phyloP scores from a whole-genome alignment of 2,797 vertebrate species.

The Acanthurus lineatus region DNA sequence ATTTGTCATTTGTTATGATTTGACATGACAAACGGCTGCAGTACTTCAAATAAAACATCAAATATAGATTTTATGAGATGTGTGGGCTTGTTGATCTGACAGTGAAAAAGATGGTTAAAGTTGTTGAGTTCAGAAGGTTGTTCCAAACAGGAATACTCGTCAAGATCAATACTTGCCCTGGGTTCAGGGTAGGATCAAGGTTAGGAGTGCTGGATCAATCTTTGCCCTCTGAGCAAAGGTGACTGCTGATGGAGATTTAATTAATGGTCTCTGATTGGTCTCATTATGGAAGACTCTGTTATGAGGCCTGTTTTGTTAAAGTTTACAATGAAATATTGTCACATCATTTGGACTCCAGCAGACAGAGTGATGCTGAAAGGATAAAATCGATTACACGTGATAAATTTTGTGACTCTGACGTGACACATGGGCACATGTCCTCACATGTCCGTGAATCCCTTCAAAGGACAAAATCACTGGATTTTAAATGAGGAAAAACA shows the following conservation, averaged over 20 bases:
- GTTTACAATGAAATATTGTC: slow-evolving; percentile 5
- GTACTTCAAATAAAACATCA: slow-evolving; percentile 20
- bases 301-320: neutral
- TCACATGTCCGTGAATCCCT: neutral
- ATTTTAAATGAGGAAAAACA: neutral
- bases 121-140: slow-evolving; percentile 49
- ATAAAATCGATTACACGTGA: slow-evolving; percentile 45
- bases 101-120: slow-evolving; percentile 28
- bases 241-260: slow-evolving; percentile 35
- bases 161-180: slow-evolving; percentile 59
- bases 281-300: neutral
- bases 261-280: slow-evolving; percentile 27
- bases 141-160: slow-evolving; percentile 40
- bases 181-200: slow-evolving; percentile 45
- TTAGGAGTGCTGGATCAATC: slow-evolving; percentile 42
- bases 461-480: neutral
- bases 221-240: slow-evolving; percentile 22
- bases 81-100: slow-evolving; percentile 16
- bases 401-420: slow-evolving; percentile 50
- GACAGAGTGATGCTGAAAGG: slow-evolving; percentile 17
- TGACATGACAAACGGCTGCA: neutral
- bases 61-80: slow-evolving; percentile 24
- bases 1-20: neutral
- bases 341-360: slow-evolving; percentile 12
- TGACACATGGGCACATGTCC: slow-evolving; percentile 20